These are phyloP conservation scores for Nasonia vitripennis DNA, from an alignment of 1,140 invertebrate species.

Conservation along the genomic window DNA sequence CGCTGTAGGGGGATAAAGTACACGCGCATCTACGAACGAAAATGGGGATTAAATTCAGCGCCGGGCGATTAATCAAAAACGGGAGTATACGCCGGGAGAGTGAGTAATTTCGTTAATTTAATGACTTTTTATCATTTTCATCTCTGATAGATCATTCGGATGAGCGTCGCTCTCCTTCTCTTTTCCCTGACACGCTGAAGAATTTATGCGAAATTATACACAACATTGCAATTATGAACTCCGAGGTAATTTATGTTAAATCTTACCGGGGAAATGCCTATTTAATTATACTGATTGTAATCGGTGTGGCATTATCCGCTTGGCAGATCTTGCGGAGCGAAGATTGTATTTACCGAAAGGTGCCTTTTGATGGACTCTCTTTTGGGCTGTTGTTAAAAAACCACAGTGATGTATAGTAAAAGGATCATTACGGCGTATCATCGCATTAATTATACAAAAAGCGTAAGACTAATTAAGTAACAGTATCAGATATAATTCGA, in stretches of 20 bases:
- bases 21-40: too few species aligned
- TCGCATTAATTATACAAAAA: constrained; percentile 2
- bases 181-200: background rate
- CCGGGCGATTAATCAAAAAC: background rate
- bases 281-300: background rate
- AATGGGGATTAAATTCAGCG: too few species aligned
- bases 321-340: background rate
- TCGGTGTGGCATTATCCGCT: background rate
- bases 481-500: constrained; percentile 8
- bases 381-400: background rate
- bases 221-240: background rate
- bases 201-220: background rate
- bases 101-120: background rate
- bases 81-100: background rate
- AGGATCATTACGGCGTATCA: background rate
- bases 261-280: background rate
- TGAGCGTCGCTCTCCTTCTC: background rate
- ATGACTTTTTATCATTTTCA: background rate
- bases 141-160: background rate
- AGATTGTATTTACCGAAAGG: background rate
- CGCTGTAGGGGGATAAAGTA: background rate
- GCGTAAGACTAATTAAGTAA: constrained; percentile 23
- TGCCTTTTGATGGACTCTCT: background rate
- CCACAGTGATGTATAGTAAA: background rate
- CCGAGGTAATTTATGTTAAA: background rate